Base-by-base conservation (phyloP, 2,797 vertebrate genomes). In the Ataeniobius toweri region DNA sequence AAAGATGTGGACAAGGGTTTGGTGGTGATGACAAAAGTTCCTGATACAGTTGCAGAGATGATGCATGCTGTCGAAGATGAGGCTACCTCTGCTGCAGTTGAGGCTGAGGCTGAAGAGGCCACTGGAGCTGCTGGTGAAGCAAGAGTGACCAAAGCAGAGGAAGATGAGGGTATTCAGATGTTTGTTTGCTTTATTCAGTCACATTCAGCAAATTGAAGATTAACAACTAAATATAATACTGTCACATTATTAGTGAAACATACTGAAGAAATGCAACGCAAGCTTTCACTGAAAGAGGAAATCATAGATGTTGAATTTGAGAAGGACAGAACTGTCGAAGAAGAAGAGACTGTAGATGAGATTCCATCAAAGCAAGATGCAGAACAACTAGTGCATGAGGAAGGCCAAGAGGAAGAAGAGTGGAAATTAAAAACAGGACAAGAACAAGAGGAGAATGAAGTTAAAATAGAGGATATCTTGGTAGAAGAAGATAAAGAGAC, bases 11-110 rank as follows among this genome's bases (percentile, higher is more conserved):
- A 76, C 75, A 39, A 71, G 50, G 28, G 46, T 80, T 86, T 83
- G 88, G 71, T 16, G 82, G 31, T 73, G 59, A 82, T 86, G 80
- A 92, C 75, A 78, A 83, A 68, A 71, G 80, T 90, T 91, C 80
- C 81, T 93, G 73, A 90, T 93, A 79, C 91, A 95, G 94, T 95
- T 95, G 67, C 95, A 95, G 94, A 95, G 86, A 88, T 93, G 28
- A 81, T 85, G 80, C 74, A 65, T 3, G 88, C 86, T 46, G 91
- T 86, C 76, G 74, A 86, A 84, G 89, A 91, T 12, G 86, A 90
- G 74, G 88, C 79, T 80, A 78, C 71, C 82, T 41, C 81, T 83
- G 81, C 83, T 82, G 71, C 87, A 67, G 71, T 83, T 31, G 61
- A 85, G 26, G 78, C 82, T 75, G 71, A 89, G 16, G 78, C 71